These are phyloP conservation scores for Aplocera efformata DNA, from an alignment of 2,888 invertebrate species.

Conservation along the genomic window DNA sequence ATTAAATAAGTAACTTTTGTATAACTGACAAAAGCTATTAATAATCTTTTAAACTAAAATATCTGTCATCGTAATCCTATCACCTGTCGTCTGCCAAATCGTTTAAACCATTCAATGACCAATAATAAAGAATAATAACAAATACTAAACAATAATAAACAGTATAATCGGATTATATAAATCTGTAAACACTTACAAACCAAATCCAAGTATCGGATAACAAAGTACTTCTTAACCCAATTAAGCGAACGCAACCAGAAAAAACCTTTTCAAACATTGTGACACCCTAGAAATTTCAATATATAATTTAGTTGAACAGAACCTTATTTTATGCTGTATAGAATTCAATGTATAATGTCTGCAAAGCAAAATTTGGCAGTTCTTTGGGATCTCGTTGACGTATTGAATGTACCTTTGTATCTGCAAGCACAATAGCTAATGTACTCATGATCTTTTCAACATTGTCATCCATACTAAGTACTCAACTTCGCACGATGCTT, in stretches of 20 bases:
- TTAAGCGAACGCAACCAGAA: slow-evolving; percentile 45
- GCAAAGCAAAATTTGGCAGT: slow-evolving; percentile 12
- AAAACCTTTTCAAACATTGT: slow-evolving; percentile 41
- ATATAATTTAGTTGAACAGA: neutral
- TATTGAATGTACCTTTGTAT: slow-evolving; percentile 58
- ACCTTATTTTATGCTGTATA: slow-evolving; percentile 22
- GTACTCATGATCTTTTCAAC: slow-evolving; percentile 76
- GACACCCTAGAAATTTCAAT: slow-evolving; percentile 10
- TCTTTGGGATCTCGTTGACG: slow-evolving; percentile 57
- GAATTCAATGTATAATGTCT: slow-evolving; percentile 26
- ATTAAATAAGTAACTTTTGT: too few relatives aligned
- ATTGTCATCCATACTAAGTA: slow-evolving; percentile 75
- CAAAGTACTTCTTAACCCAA: slow-evolving; percentile 56
- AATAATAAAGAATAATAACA: too few relatives aligned
- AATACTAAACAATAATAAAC: slow-evolving; percentile 60
- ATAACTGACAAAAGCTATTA: too few relatives aligned
- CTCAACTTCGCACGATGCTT: slow-evolving; percentile 26
- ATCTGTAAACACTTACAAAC: slow-evolving; percentile 48
- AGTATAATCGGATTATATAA: slow-evolving; percentile 61
- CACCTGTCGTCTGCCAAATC: slow-evolving; percentile 23
- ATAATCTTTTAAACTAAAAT: too few relatives aligned
- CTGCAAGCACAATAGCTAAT: slow-evolving; percentile 64
- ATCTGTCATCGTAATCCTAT: too few relatives aligned
- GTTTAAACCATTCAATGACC: slow-evolving; percentile 27
- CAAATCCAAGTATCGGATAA: slow-evolving; percentile 57